A percentile compares a stretch with the other conserved stretches of the same genome.
Conservation (phyloP, 2,888 invertebrate species). For the Drosophila monieri region DNA sequence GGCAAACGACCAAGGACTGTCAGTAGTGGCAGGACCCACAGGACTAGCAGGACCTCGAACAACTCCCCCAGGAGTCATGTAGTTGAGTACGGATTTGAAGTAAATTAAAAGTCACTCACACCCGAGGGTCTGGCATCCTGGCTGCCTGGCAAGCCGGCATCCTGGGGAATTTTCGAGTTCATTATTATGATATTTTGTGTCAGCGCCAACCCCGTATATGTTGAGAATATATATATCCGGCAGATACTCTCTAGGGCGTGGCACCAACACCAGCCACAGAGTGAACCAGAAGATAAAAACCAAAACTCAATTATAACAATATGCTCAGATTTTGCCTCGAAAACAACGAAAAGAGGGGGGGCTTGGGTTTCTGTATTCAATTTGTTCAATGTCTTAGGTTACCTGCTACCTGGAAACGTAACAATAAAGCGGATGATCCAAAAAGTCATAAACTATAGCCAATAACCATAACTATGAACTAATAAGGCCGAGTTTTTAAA, state of each 20-base stretch:
- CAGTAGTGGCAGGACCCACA: neutral
- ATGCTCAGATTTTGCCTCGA: constrained; percentile 78
- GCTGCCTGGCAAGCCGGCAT: too few species aligned
- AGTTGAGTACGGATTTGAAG: constrained; percentile 81
- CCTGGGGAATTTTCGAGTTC: constrained; percentile 52
- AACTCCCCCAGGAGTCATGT: constrained; percentile 74
- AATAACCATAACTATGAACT: constrained; percentile 70
- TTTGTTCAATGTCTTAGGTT: constrained; percentile 37
- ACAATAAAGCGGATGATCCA: constrained; percentile 27
- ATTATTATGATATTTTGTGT: constrained; percentile 81
- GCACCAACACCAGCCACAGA: constrained; percentile 21
- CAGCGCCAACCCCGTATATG: constrained; percentile 53
- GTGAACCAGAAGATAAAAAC: neutral
- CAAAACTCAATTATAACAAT: constrained; percentile 84
- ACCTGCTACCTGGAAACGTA: constrained; percentile 46
- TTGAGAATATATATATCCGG: neutral
- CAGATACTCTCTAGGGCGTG: constrained; percentile 53
- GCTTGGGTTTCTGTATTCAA: constrained; percentile 16
- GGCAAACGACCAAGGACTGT: neutral
- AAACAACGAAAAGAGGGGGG: neutral
- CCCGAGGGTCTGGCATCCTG: constrained; percentile 20
- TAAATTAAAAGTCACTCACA: constrained; percentile 84
- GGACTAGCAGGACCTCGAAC: constrained; percentile 28
- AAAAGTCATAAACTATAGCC: constrained; percentile 57
- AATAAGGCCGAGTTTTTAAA: constrained; percentile 58